phyloP scores from a whole-genome alignment of 2,113 vertebrate genomes.

The Anolis sagrei region DNA sequence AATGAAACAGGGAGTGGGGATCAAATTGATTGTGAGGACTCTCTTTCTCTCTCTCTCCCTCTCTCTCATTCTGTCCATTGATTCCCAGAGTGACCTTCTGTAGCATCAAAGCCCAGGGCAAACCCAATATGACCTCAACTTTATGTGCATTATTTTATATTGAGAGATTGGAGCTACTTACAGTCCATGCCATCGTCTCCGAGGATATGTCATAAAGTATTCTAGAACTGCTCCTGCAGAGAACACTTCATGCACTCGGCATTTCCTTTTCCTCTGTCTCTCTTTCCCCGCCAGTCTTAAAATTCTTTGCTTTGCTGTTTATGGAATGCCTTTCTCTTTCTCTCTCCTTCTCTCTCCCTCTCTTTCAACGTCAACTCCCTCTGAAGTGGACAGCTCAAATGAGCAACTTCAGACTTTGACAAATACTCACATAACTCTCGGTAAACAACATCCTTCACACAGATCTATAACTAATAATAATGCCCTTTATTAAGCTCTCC shows the following conservation, averaged over 20 bases:
- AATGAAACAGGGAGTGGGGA: conserved; percentile 83
- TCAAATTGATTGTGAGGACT: conserved; percentile 87
- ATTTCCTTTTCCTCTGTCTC: conserved; percentile 68
- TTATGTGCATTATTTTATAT: conserved; percentile 85
- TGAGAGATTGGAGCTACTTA: conserved; percentile 84
- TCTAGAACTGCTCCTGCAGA: conserved; percentile 79
- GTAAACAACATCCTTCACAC: conserved; percentile 76
- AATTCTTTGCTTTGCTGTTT: conserved; percentile 69
- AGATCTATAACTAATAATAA: conserved; percentile 82
- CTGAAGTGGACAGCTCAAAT: conserved; percentile 69
- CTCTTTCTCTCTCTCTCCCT: conserved; percentile 69
- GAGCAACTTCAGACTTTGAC: conserved; percentile 78
- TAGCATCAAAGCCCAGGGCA: conserved; percentile 90
- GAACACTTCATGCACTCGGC: conserved; percentile 74
- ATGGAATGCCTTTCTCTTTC: conserved; percentile 47
- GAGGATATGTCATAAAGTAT: conserved; percentile 82
- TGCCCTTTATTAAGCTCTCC: conserved; percentile 78
- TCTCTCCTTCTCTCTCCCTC: conserved; percentile 22
- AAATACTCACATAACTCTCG: conserved; percentile 73
- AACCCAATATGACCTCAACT: conserved; percentile 93
- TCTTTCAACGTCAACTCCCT: conserved; percentile 27
- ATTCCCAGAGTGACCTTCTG: conserved; percentile 92
- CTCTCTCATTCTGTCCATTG: conserved; percentile 81
- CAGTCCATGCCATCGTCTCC: conserved; percentile 80
- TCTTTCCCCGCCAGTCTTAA: conserved; percentile 57